phyloP scores from a whole-genome alignment of 2,797 vertebrate genomes.

The Crotalus adamanteus region DNA sequence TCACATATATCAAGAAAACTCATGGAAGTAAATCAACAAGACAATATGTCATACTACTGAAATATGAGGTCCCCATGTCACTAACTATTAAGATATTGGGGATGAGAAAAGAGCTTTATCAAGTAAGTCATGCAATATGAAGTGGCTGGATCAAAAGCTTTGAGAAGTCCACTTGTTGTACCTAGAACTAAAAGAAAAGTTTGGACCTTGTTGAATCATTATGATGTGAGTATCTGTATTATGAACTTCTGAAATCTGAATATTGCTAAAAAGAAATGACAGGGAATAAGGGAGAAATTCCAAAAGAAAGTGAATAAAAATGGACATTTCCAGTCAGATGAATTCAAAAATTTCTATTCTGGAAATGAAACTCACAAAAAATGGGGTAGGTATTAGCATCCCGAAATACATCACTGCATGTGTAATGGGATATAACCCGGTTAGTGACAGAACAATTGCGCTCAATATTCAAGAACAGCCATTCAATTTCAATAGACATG shows the following conservation, averaged over 20 bases:
- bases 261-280: background rate
- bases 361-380: background rate
- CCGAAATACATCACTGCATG: background rate
- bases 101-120: background rate
- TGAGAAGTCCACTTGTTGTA: background rate
- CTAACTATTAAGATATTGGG: background rate
- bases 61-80: background rate
- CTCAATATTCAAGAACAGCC: background rate
- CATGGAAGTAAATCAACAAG: background rate
- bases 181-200: background rate
- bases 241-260: background rate
- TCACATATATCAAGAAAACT: background rate
- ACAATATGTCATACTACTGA: background rate
- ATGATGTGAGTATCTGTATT: background rate
- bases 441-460: background rate
- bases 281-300: background rate
- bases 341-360: background rate
- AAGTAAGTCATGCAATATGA: background rate
- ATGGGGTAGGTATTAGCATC: background rate
- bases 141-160: background rate
- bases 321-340: background rate
- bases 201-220: background rate
- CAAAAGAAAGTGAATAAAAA: background rate
- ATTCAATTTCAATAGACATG: background rate
- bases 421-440: background rate